Evolutionary conservation across 2,797 vertebrate species (phyloP).

Genomic region (Periophthalmus magnuspinnatus): DNA sequence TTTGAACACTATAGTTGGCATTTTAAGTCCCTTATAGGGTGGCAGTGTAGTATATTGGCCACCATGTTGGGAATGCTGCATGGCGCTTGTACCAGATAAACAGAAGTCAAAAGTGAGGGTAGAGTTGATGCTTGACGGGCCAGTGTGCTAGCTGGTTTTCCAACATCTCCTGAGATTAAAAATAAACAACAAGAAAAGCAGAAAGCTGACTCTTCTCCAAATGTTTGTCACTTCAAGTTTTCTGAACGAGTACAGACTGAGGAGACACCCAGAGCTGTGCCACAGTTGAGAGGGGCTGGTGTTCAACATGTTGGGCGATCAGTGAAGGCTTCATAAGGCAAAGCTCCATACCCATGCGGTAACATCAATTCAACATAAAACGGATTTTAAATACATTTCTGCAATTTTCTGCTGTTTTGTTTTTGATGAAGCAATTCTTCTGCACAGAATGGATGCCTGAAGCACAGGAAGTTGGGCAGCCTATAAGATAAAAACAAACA

Average conservation of each 20-base stretch:
- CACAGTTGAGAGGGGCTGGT: constrained; percentile 57
- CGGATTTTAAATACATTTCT: constrained; percentile 11
- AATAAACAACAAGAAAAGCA: constrained; percentile 47
- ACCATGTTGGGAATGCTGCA: constrained; percentile 21
- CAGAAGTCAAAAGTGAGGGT: background rate
- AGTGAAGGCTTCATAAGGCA: constrained; percentile 87
- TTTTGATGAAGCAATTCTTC: constrained; percentile 60
- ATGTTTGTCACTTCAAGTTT: constrained; percentile 15
- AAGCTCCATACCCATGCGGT: constrained; percentile 75
- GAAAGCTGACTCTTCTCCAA: constrained; percentile 40
- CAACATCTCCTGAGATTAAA: constrained; percentile 72
- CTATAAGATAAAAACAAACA: constrained; percentile 52
- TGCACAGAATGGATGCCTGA: constrained; percentile 74
- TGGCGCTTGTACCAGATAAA: background rate
- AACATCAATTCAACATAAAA: constrained; percentile 49
- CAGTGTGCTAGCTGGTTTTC: constrained; percentile 53
- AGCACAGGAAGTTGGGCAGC: constrained; percentile 77
- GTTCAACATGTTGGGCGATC: constrained; percentile 65
- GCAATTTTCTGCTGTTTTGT: constrained; percentile 36
- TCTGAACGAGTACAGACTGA: constrained; percentile 29
- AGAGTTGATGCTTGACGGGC: constrained; percentile 19
- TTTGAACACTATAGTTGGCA: background rate
- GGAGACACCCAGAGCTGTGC: constrained; percentile 34
- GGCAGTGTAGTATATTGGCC: constrained; percentile 50
- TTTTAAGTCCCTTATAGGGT: constrained; percentile 4